Percentiles rank a stretch among this genome's conserved stretches.
Conservation (phyloP, 2,113 vertebrate genomes). For the Zapornia atra region DNA sequence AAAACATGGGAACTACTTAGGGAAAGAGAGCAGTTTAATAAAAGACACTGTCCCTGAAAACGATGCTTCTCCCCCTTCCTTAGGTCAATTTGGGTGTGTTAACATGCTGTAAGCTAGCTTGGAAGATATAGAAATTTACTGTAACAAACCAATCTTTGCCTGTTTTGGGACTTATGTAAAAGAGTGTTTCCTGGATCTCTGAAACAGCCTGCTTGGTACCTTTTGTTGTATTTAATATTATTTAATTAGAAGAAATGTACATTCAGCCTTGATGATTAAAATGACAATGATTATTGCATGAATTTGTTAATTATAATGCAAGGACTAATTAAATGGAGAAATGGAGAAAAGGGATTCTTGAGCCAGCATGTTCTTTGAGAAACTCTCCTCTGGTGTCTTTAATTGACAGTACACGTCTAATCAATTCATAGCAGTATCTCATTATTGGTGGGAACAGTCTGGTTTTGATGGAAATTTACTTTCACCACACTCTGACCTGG, state of each 20-base stretch:
- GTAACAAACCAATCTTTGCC: neutral
- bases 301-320: conserved; percentile 42
- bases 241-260: conserved; percentile 39
- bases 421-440: neutral
- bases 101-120: neutral
- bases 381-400: neutral
- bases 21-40: neutral
- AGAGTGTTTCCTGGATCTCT: conserved; percentile 8
- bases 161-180: conserved; percentile 14
- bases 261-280: conserved; percentile 42
- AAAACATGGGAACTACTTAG: neutral
- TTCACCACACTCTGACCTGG: neutral
- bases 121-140: neutral
- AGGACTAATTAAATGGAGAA: conserved; percentile 54
- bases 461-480: conserved; percentile 2
- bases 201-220: neutral
- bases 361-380: conserved; percentile 48
- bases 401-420: conserved; percentile 11
- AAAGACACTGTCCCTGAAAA: neutral
- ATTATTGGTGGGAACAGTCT: conserved; percentile 11
- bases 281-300: conserved; percentile 47
- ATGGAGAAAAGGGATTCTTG: conserved; percentile 57
- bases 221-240: conserved; percentile 27
- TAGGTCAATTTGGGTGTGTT: neutral
- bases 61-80: neutral